Evolutionary conservation across 2,888 invertebrate genomes (phyloP), one percentile per base, ranked within the genome.

Genomic region (Pecten maximus): DNA sequence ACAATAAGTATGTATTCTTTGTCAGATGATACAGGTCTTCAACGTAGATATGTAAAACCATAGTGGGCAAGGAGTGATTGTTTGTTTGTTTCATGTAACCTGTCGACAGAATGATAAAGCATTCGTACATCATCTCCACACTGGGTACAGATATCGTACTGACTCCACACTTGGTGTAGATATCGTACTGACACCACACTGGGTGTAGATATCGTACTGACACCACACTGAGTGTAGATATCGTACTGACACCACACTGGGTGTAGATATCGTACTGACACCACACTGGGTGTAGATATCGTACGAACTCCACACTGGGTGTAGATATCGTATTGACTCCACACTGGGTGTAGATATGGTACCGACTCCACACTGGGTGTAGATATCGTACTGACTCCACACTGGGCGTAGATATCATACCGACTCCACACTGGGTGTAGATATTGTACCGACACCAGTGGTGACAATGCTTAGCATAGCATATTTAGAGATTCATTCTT

Each of bases 1-100:
- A 28, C 74, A 35, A 74, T 74, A 74, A 74, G 74, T 74, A 74
- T 74, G 35, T 74, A 28, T 35, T 74, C 35, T 74, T 74, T 74
- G 74, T 74, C 74, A 74, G 74, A 74, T 8, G 74, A 74, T 74
- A 74, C 74, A 74, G 74, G 35, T 1, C 74, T 74, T 3, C 35
- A 10, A 35, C 10, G 28, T 74, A 74, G 35, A 74, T 35, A 74
- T 44, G 60, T 16, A 60, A 12, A 23, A 10, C 74, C 74, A 74
- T 74, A 23, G 74, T 35, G 74, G 35, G 54, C 54, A n/a, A 23
- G 54, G 74, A 74, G 35, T 74, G 74, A 10, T 60, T 60, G 60
- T 6, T 60, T 60, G n/a, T 16, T 74, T 74, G 74, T 74, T 54
- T 19, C 23, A 54, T 54, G 54, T 54, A 3, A 54, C 6, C 0